phyloP scores from a whole-genome alignment of 2,888 invertebrate genomes.

The Scaptomyza tumidula region DNA sequence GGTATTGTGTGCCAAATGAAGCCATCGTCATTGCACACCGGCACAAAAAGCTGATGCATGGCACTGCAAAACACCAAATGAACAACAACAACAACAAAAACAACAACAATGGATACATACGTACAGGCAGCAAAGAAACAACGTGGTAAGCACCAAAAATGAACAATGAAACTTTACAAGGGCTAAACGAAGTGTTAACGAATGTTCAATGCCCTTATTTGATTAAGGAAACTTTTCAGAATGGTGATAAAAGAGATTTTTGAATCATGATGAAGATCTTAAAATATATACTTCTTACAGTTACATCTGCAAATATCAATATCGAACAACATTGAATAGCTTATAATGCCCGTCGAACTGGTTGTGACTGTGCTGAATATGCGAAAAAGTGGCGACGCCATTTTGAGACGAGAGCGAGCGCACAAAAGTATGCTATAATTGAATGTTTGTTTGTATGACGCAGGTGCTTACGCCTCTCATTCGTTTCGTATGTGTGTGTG shows the following conservation, averaged over 20 bases:
- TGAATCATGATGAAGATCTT: no score
- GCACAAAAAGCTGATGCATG: conserved; percentile 54
- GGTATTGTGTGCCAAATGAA: conserved; percentile 57
- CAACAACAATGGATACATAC: background rate
- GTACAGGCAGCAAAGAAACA: background rate
- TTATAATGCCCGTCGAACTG: background rate
- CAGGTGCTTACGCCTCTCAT: conserved; percentile 40
- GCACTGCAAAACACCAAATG: conserved; percentile 21
- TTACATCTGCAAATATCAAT: background rate
- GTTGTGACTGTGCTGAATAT: conserved; percentile 51
- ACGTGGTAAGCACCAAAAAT: conserved; percentile 18
- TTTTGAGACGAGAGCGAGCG: conserved; percentile 47
- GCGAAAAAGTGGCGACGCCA: conserved; percentile 68
- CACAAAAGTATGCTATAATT: conserved; percentile 77
- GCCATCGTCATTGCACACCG: conserved; percentile 53
- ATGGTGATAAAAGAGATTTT: background rate
- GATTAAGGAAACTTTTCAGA: background rate
- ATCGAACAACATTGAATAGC: background rate
- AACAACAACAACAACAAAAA: conserved; percentile 13
- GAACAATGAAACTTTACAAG: conserved; percentile 1
- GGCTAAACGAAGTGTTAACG: background rate
- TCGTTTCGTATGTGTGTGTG: background rate
- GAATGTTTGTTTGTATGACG: conserved; percentile 68
- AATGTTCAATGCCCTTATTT: conserved; percentile 6
- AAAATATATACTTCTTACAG: no score